These are phyloP conservation scores for Dynastes grantii DNA, from an alignment of 2,888 invertebrate species.

Conservation along the genomic window DNA sequence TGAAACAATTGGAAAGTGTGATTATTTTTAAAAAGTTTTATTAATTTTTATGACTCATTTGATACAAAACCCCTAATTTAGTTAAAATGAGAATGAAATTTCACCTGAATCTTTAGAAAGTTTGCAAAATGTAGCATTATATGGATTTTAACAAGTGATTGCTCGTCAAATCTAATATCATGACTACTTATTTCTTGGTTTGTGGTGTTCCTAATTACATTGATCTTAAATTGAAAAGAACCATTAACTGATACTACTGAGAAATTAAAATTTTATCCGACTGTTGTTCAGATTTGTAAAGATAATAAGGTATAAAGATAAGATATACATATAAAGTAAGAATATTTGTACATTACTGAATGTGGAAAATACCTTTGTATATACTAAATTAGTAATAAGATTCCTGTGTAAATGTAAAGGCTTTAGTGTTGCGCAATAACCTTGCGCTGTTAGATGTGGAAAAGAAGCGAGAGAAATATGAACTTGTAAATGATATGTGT, in stretches of 20 bases:
- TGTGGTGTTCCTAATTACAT: neutral
- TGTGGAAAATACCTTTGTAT: conserved; percentile 40
- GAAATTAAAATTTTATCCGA: conserved; percentile 55
- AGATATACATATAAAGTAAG: neutral
- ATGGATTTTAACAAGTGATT: too few species aligned
- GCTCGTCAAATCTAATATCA: too few species aligned
- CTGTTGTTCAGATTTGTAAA: conserved; percentile 53
- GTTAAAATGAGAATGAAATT: too few species aligned
- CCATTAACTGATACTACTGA: conserved; percentile 38
- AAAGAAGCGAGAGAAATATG: conserved; percentile 20
- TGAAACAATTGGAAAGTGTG: too few species aligned
- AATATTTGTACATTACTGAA: conserved; percentile 48
- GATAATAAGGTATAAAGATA: neutral
- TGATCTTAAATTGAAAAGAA: conserved; percentile 22
- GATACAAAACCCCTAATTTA: too few species aligned
- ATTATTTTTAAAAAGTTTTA: too few species aligned
- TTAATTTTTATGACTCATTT: too few species aligned
- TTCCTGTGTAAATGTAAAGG: conserved; percentile 55
- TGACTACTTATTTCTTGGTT: too few species aligned
- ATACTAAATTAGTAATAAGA: conserved; percentile 26
- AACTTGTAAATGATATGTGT: conserved; percentile 13
- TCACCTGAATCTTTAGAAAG: too few species aligned
- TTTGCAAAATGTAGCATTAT: too few species aligned
- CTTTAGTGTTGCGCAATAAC: conserved; percentile 63
- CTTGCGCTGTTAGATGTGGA: conserved; percentile 54